Evolutionary conservation across 1,140 invertebrate species (phyloP).

Genomic region (Lithobius niger): DNA sequence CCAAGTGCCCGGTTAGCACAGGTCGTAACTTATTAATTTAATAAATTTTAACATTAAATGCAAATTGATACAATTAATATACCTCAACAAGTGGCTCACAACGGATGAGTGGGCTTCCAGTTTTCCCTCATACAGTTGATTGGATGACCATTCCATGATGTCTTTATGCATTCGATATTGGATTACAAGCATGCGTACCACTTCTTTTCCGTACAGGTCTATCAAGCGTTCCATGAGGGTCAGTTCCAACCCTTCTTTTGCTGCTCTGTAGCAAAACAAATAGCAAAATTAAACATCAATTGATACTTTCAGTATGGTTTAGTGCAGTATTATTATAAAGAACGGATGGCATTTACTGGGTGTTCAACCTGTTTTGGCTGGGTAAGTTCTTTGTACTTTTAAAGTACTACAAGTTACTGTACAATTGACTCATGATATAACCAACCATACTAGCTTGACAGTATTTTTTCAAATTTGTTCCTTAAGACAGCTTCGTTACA

Average conservation of each 20-base stretch:
- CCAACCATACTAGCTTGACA: too few relatives aligned
- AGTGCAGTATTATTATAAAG: too few relatives aligned
- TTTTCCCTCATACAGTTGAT: conserved; percentile 35
- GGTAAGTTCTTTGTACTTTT: too few relatives aligned
- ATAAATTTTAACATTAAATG: not conserved
- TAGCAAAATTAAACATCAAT: too few relatives aligned
- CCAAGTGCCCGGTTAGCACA: not conserved
- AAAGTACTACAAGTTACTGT: too few relatives aligned
- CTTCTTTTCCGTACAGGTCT: conserved; percentile 31
- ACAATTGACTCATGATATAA: too few relatives aligned
- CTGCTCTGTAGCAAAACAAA: conserved; percentile 2
- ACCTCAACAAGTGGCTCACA: conserved; percentile 38
- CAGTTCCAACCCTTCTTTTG: conserved; percentile 32
- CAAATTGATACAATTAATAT: not conserved
- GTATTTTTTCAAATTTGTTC: too few relatives aligned
- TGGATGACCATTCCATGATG: conserved; percentile 45
- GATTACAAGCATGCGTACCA: conserved; percentile 36
- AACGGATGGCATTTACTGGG: too few relatives aligned
- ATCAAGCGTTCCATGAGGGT: conserved; percentile 46
- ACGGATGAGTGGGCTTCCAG: conserved; percentile 38
- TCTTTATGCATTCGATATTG: conserved; percentile 47
- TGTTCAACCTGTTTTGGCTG: too few relatives aligned
- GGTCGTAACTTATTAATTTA: conserved; percentile 7
- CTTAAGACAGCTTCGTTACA: too few relatives aligned
- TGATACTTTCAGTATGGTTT: too few relatives aligned